A percentile compares a stretch with the other conserved stretches of the same genome.
phyloP scores from a whole-genome alignment of 1,140 invertebrate species.

The Halyomorpha halys region DNA sequence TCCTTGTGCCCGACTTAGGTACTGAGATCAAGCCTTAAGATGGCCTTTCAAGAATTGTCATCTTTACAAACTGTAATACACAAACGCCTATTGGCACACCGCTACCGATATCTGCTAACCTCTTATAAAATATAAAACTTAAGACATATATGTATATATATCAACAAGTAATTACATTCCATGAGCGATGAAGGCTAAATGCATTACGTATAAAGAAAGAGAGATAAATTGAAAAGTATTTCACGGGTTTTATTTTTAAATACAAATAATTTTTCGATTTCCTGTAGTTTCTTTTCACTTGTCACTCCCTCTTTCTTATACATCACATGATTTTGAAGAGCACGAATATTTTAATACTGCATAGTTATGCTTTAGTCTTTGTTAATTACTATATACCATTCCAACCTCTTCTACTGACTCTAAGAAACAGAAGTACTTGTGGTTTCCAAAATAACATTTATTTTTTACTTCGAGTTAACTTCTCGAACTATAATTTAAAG shows the following conservation, averaged over 20 bases:
- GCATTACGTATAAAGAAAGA: constrained; percentile 3
- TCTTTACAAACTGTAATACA: no score
- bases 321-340: no score
- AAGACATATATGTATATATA: no score
- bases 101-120: no score
- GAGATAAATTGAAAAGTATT: not conserved
- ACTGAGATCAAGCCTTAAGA: constrained; percentile 13
- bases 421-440: not conserved
- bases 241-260: no score
- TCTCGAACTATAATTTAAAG: no score
- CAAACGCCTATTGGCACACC: no score
- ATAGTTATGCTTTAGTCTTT: not conserved
- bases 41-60: constrained; percentile 6
- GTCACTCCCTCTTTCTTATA: constrained; percentile 13
- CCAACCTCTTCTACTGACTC: constrained; percentile 3
- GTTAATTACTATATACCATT: constrained; percentile 8
- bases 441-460: no score
- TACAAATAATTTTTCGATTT: no score
- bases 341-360: constrained; percentile 4
- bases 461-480: no score
- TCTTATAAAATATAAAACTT: no score
- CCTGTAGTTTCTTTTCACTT: no score
- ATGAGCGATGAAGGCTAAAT: constrained; percentile 17
- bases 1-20: constrained; percentile 15
- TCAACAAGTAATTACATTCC: not conserved